Percentiles rank a stretch among this genome's conserved stretches.
These are phyloP conservation scores for Gortyna flavago DNA, from an alignment of 2,888 invertebrate genomes.

Conservation along the genomic window DNA sequence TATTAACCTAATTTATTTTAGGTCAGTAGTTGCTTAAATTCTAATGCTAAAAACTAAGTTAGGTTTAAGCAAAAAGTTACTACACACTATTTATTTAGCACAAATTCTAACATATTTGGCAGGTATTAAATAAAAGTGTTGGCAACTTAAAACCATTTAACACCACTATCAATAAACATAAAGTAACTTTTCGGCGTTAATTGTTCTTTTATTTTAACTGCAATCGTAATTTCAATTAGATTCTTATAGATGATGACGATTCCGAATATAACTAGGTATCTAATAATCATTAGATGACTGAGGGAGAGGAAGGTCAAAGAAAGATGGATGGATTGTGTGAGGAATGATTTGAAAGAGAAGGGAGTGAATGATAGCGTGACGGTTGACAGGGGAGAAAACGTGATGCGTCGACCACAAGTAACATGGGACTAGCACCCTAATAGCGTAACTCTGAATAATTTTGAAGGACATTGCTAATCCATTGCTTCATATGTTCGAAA, in stretches of 20 bases:
- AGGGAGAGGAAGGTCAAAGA: not conserved
- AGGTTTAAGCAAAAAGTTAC: not conserved
- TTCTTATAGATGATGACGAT: not conserved
- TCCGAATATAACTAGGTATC: not conserved
- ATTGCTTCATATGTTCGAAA: no score
- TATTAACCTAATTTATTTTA: not conserved
- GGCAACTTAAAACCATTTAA: not conserved
- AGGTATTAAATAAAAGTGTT: slow-evolving; percentile 34
- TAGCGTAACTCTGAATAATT: no score
- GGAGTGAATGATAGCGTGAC: not conserved
- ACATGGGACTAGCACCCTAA: not conserved
- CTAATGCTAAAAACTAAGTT: not conserved
- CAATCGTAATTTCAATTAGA: not conserved
- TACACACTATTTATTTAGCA: not conserved
- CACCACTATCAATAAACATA: slow-evolving; percentile 5
- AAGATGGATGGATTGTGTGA: not conserved
- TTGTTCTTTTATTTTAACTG: slow-evolving; percentile 9
- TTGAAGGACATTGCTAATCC: no score
- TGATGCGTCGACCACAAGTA: not conserved
- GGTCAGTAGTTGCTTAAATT: not conserved
- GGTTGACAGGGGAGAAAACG: not conserved
- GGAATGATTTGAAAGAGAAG: not conserved
- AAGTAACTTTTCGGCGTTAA: slow-evolving; percentile 3
- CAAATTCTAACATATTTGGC: slow-evolving; percentile 18
- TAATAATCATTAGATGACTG: not conserved